Evolutionary conservation across 2,797 vertebrate genomes (phyloP).

Genomic region (Triplophysa bombifrons): DNA sequence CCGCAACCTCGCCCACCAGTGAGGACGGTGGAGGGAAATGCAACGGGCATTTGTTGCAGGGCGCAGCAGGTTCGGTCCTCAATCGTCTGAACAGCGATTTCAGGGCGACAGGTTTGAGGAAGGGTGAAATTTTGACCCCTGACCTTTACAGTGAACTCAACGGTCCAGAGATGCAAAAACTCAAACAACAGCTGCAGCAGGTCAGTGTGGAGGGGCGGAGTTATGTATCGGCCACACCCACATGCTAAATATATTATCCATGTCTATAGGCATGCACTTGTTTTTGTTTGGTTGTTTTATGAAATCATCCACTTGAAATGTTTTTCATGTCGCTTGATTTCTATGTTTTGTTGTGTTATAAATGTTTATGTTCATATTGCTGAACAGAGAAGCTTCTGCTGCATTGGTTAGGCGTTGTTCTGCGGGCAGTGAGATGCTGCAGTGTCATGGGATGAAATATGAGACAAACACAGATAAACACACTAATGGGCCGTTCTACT

Average conservation of each 20-base stretch:
- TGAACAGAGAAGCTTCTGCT: not conserved
- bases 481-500: slow-evolving; percentile 51
- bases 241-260: not conserved
- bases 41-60: slow-evolving; percentile 71
- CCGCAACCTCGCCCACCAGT: slow-evolving; percentile 68
- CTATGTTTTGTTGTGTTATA: not conserved
- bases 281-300: not conserved
- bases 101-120: slow-evolving; percentile 72
- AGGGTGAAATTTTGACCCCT: slow-evolving; percentile 78
- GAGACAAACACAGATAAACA: slow-evolving; percentile 43
- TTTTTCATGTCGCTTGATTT: not conserved
- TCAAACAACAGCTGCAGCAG: slow-evolving; percentile 92
- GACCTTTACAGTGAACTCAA: slow-evolving; percentile 96
- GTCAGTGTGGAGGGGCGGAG: slow-evolving; percentile 67
- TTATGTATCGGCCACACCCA: not conserved
- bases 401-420: slow-evolving; percentile 37
- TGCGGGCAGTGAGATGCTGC: slow-evolving; percentile 43
- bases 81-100: slow-evolving; percentile 82
- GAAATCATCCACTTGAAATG: too few relatives aligned
- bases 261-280: not conserved
- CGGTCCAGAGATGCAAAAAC: slow-evolving; percentile 93
- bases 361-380: not conserved
- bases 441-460: slow-evolving; percentile 58
- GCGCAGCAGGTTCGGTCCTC: slow-evolving; percentile 74
- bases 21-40: slow-evolving; percentile 67